Evolutionary conservation across 2,797 vertebrate species (phyloP).

Genomic region (Eurystomus glaucurus): DNA sequence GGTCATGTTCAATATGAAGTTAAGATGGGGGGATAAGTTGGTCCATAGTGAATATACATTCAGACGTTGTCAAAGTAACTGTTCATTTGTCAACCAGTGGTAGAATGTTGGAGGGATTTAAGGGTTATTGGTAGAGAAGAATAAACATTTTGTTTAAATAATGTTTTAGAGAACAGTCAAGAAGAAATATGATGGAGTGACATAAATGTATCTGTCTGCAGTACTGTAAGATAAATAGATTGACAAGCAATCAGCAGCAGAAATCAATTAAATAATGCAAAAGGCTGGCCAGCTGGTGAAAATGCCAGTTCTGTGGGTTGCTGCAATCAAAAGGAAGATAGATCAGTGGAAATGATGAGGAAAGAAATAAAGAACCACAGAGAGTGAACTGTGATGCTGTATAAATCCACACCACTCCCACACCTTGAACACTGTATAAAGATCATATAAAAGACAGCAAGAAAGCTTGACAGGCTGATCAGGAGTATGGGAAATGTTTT

Average conservation of each 20-base stretch:
- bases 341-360: constrained; percentile 22
- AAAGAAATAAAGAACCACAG: background rate
- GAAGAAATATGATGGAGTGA: background rate
- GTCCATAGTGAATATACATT: background rate
- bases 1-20: background rate
- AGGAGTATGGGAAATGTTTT: background rate
- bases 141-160: background rate
- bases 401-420: background rate
- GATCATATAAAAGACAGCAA: background rate
- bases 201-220: background rate
- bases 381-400: background rate
- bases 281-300: background rate
- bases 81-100: background rate
- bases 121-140: background rate
- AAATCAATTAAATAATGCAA: constrained; percentile 8
- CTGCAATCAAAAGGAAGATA: constrained; percentile 7
- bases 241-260: background rate
- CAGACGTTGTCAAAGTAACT: background rate
- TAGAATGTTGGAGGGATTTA: background rate
- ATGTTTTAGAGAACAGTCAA: background rate
- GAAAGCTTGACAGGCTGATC: background rate
- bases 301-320: background rate
- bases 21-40: background rate
- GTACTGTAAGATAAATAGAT: background rate
- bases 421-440: background rate